phyloP scores from a whole-genome alignment of 23 tunicate genomes.

The Halocynthia aurantium region DNA sequence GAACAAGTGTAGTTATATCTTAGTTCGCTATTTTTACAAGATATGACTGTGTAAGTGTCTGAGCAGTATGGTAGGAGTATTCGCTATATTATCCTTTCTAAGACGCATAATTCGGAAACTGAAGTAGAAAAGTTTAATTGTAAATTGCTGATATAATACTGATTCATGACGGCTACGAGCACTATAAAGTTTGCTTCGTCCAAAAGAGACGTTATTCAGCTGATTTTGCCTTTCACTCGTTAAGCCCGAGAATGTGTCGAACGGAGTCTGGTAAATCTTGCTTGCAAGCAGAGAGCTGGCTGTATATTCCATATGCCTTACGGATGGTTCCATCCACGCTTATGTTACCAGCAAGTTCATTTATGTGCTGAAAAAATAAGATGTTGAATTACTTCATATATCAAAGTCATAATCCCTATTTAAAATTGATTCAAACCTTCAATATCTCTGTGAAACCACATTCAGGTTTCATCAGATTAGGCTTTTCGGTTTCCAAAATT shows the following conservation, averaged over 20 bases:
- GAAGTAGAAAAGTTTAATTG: no score
- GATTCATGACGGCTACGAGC: no score
- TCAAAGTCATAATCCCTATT: background rate
- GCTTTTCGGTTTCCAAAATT: slow-evolving; percentile 65
- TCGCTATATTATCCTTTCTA: no score
- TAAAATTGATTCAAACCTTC: slow-evolving; percentile 30
- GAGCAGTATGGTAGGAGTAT: no score
- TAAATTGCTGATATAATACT: no score
- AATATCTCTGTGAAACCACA: slow-evolving; percentile 81
- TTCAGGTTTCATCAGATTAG: slow-evolving; percentile 35
- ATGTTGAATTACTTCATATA: background rate
- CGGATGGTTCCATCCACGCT: slow-evolving; percentile 52
- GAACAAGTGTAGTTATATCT: no score
- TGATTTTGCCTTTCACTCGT: background rate
- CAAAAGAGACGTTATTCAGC: no score
- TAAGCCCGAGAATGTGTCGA: slow-evolving; percentile 40
- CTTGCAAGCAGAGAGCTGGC: slow-evolving; percentile 59
- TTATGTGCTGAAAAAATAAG: slow-evolving; percentile 59
- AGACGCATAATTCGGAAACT: no score
- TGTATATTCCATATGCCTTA: slow-evolving; percentile 69
- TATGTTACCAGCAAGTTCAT: slow-evolving; percentile 67
- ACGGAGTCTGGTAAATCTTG: slow-evolving; percentile 52
- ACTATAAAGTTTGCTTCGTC: no score
- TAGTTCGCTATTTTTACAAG: no score
- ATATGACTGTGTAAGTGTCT: no score